A percentile compares a stretch with the other conserved stretches of the same genome.
Conservation (phyloP, 2,797 vertebrate genomes). For the Anomalospiza imberbis region DNA sequence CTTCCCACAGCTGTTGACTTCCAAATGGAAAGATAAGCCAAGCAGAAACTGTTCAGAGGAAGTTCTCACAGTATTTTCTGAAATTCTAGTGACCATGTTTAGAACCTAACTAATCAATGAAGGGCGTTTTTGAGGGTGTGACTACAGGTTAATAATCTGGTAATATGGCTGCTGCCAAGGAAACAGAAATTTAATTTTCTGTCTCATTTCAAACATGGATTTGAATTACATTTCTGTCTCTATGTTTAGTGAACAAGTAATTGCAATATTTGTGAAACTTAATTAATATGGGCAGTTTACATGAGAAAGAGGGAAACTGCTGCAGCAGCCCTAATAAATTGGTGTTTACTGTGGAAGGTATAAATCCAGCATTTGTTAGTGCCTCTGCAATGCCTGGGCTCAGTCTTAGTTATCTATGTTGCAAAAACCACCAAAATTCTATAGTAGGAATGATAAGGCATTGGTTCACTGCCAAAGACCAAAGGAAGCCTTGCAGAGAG, state of each 20-base stretch:
- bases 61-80: neutral
- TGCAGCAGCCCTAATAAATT: neutral
- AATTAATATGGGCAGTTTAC: neutral
- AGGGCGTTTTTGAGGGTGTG: neutral
- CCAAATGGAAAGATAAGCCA: neutral
- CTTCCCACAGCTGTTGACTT: neutral
- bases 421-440: neutral
- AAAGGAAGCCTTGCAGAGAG: neutral
- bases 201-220: neutral
- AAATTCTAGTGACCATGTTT: neutral
- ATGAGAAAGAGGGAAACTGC: neutral
- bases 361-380: neutral
- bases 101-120: neutral
- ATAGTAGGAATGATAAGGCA: neutral
- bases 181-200: slow-evolving; percentile 10
- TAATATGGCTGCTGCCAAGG: neutral
- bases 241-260: slow-evolving; percentile 16
- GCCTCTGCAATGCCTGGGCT: neutral
- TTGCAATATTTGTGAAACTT: slow-evolving; percentile 7
- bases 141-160: neutral
- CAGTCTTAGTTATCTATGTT: neutral
- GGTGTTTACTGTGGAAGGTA: neutral
- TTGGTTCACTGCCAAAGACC: neutral
- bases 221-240: slow-evolving; percentile 19
- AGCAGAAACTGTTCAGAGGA: neutral